Evolutionary conservation across 2,797 vertebrate species (phyloP).

Genomic region (Zenarchopterus dispar): DNA sequence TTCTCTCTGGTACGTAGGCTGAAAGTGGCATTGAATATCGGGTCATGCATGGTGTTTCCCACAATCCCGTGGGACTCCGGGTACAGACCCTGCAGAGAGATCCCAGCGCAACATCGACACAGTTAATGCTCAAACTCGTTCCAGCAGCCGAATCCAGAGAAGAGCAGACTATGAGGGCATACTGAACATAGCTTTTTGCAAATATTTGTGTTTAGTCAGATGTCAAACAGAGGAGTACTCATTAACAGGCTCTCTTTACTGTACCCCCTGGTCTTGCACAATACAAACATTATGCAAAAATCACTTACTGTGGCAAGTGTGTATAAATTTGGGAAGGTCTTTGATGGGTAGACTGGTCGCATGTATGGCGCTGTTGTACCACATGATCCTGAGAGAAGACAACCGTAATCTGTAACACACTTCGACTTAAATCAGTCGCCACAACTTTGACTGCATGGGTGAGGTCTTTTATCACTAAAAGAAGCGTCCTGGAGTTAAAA

Average conservation of each 20-base stretch:
- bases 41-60: constrained; percentile 98
- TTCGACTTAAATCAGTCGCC: not conserved
- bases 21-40: constrained; percentile 94
- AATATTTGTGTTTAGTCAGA: constrained; percentile 25
- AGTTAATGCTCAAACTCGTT: not conserved
- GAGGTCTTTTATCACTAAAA: too few relatives aligned
- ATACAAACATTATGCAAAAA: too few relatives aligned
- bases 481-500: too few relatives aligned
- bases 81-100: constrained; percentile 89
- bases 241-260: constrained; percentile 24
- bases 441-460: too few relatives aligned
- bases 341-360: constrained; percentile 95
- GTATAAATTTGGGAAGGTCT: constrained; percentile 98
- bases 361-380: constrained; percentile 94
- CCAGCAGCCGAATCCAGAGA: not conserved
- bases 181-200: not conserved
- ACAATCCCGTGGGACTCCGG: constrained; percentile 98
- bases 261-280: not conserved
- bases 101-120: not conserved
- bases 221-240: constrained; percentile 8
- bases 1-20: constrained; percentile 93
- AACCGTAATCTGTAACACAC: not conserved
- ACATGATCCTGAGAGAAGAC: constrained; percentile 84
- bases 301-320: constrained; percentile 93
- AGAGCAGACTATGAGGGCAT: not conserved